Percentiles rank a stretch among this genome's conserved stretches.
These are phyloP conservation scores for Perca flavescens DNA, from an alignment of 2,113 vertebrate species.

Conservation along the genomic window DNA sequence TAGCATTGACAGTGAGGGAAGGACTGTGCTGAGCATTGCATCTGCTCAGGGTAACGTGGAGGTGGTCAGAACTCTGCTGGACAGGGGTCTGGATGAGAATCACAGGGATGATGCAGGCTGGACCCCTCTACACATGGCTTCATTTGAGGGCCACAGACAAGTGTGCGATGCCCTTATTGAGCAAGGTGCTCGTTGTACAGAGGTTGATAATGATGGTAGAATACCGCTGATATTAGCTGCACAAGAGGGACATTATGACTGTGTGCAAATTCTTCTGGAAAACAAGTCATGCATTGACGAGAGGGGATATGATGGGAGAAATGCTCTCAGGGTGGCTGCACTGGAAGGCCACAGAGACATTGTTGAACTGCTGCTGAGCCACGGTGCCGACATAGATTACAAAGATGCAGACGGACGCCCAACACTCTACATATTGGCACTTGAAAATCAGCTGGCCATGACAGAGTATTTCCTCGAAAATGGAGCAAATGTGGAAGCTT, in stretches of 20 bases:
- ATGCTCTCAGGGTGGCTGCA: conserved; percentile 92
- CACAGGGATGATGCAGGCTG: conserved; percentile 97
- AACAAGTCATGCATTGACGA: conserved; percentile 95
- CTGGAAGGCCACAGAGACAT: conserved; percentile 96
- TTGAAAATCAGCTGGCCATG: conserved; percentile 98
- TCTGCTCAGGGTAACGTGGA: conserved; percentile 98
- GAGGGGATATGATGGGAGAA: conserved; percentile 95
- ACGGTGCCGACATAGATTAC: conserved; percentile 91
- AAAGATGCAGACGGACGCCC: conserved; percentile 97
- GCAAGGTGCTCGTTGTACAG: conserved; percentile 95
- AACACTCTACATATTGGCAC: conserved; percentile 95
- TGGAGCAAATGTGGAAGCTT: conserved; percentile 94
- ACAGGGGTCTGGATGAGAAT: conserved; percentile 97
- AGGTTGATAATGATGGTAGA: conserved; percentile 96
- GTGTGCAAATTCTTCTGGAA: conserved; percentile 94
- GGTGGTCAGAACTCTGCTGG: conserved; percentile 97
- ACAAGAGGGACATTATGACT: conserved; percentile 98
- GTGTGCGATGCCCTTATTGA: conserved; percentile 97
- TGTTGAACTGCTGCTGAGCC: conserved; percentile 93
- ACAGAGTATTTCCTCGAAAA: conserved; percentile 96
- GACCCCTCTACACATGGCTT: conserved; percentile 98
- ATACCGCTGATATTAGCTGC: conserved; percentile 93
- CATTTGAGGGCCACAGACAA: conserved; percentile 96
- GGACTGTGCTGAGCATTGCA: conserved; percentile 97
- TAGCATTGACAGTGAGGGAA: conserved; percentile 96